Base-by-base conservation (phyloP, 2,888 invertebrate species). In the Parapristionchus giblindavisi region DNA sequence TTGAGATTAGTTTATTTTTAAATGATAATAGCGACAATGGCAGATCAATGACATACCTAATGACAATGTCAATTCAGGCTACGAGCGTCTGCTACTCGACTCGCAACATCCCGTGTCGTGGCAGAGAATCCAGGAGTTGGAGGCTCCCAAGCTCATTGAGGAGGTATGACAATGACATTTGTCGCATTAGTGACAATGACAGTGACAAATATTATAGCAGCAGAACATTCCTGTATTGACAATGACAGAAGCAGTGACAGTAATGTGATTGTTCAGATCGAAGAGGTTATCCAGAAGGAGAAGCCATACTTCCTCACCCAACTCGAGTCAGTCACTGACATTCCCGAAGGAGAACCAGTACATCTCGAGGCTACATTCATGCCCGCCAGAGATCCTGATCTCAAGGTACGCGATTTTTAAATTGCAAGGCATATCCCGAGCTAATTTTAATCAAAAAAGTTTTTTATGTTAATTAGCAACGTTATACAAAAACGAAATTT, bases 281-380 rank as follows among this genome's bases (percentile, higher is more conserved):
- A 95, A 63, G 82, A 86, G 29, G 82, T 81, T 54, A 80, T 85
- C 56, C 79, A 80, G 65, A 84, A 84, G 76, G 87, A 87, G 82
- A 87, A 87, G 60, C 87, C 87, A 24, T 71, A 84, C 17, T 87
- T 87, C 81, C 95, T 96, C 8, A 94, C 94, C 87, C 95, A 96
- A 0, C 90, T 96, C 73, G 94, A 95, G 88, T 95, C 95, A 86
- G 93, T 95, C 82, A 95, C 95, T 84, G 82, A 87, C 58, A 93
- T 95, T 82, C 92, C 81, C 11, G 96, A 96, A 90, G 94, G 94
- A 88, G 94, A 94, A 90, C 94, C 95, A 3, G 94, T 93, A 77
- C 95, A 96, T 89, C 94, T 96, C 88, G 96, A 96, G 90, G 95
- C 95, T n/a, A 92, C 95, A 32, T 92, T 96, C n/a, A 96, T 96